Evolutionary conservation across 2,113 vertebrate species (phyloP), one percentile per base, ranked within the genome.

Genomic region (Gobio gobio): DNA sequence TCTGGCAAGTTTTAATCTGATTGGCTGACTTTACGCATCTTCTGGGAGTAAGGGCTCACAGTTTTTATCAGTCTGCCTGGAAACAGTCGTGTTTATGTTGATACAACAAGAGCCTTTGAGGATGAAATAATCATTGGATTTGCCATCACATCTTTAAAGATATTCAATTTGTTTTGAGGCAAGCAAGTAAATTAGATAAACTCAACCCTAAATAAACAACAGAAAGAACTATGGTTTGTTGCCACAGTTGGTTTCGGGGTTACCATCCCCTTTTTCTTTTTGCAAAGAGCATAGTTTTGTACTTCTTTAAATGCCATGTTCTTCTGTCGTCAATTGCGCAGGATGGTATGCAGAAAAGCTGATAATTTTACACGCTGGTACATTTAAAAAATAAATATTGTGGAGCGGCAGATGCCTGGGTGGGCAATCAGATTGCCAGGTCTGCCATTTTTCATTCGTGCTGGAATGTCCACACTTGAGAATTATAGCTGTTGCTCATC

Each of bases 381-480:
- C 77, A 63, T 61, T 51, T 66, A 18, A 81, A 45, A 66, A 33
- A 33, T 4, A 81, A 29, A 66, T 81, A 20, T 26, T 66, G 45
- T 20, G 14, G 5, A 33, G 26, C 13, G 3, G 36, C 7, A 20
- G n/a, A 66, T 51, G 78, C 61, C 78, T 66, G 59, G 59, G 18
- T 66, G 59, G 43, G 51, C 26, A 81, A 26, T 80, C 58, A 47
- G 33, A 63, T 1, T 6, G 43, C 61, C 78, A 47, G 45, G 59
- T n/a, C n/a, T n/a, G n/a, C n/a, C n/a, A n/a, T 49, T 20, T 80
- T 10, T 13, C 8, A 49, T 51, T 66, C 0, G 24, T 47, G 9
- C 16, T n/a, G 78, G 24, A n/a, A 47, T 81, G 78, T 81, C 78
- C 61, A 66, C 61, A 20, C 43, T 66, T 66, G 5, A 81, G 36